Conservation (phyloP, 2,888 invertebrate genomes). For the Sepiola atlantica region DNA sequence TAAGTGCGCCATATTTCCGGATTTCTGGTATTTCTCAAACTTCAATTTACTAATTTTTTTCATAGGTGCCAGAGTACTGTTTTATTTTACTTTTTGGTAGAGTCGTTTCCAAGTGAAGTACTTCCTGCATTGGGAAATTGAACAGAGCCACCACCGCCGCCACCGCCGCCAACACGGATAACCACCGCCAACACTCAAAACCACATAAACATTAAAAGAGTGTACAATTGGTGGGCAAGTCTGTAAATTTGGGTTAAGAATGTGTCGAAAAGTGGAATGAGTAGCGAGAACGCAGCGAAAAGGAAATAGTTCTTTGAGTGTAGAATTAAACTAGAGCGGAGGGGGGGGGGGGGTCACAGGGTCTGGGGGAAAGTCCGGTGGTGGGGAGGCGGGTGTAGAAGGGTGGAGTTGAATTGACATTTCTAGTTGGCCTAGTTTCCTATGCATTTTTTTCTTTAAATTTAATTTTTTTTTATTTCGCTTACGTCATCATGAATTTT, state of each 20-base stretch:
- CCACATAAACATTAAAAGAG: background rate
- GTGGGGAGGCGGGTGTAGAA: background rate
- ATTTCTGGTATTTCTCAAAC: too few relatives aligned
- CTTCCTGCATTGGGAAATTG: background rate
- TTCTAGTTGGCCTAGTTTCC: background rate
- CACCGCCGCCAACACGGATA: background rate
- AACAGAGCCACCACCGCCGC: background rate
- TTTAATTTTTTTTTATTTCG: background rate
- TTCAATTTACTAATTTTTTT: too few relatives aligned
- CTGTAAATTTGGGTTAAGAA: constrained; percentile 14
- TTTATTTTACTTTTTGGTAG: background rate
- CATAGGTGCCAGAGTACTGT: background rate
- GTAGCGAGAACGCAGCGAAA: background rate
- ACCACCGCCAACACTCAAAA: background rate
- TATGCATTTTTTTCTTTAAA: background rate
- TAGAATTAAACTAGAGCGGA: background rate
- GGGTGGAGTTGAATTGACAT: background rate
- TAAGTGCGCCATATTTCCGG: too few relatives aligned
- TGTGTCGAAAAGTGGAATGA: background rate
- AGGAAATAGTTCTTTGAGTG: background rate
- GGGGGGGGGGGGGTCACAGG: background rate
- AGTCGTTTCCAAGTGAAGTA: background rate
- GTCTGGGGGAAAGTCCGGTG: background rate
- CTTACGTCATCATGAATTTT: background rate
- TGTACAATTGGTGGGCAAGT: background rate